Conservation (phyloP, 2,888 invertebrate genomes). For the Leptarthrus brevirostris region DNA sequence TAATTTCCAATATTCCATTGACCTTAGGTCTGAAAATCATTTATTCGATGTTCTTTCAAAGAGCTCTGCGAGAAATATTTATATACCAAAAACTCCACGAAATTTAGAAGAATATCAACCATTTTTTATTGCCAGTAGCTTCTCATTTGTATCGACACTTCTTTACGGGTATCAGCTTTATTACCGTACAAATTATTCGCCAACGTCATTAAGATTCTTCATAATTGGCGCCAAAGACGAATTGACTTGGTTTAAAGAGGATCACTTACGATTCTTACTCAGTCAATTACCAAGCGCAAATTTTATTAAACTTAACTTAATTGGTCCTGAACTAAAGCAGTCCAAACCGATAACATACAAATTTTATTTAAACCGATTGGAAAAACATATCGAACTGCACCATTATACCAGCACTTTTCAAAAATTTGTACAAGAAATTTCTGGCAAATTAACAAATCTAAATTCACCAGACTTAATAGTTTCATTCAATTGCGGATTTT, state of each 20-base stretch:
- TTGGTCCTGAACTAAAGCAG: slow-evolving; percentile 57
- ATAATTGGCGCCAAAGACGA: slow-evolving; percentile 59
- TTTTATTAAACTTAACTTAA: slow-evolving; percentile 58
- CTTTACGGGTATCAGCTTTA: slow-evolving; percentile 57
- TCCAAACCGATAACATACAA: neutral
- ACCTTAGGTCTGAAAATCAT: slow-evolving; percentile 54
- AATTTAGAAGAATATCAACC: slow-evolving; percentile 56
- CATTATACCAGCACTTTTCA: slow-evolving; percentile 55
- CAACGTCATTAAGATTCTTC: slow-evolving; percentile 55
- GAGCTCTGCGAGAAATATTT: slow-evolving; percentile 54
- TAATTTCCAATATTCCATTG: slow-evolving; percentile 49
- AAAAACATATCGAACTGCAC: slow-evolving; percentile 35
- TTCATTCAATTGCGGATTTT: slow-evolving; percentile 62
- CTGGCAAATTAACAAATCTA: neutral
- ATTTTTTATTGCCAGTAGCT: slow-evolving; percentile 59
- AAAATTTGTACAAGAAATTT: slow-evolving; percentile 53
- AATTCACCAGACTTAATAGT: slow-evolving; percentile 56
- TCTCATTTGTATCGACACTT: slow-evolving; percentile 60
- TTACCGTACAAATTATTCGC: slow-evolving; percentile 41
- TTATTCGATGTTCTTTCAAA: slow-evolving; percentile 56
- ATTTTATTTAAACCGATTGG: neutral
- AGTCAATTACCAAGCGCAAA: slow-evolving; percentile 57
- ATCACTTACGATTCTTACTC: slow-evolving; percentile 60
- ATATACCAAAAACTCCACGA: slow-evolving; percentile 53
- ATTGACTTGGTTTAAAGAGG: slow-evolving; percentile 57